phyloP scores from a whole-genome alignment of 2,113 vertebrate genomes.

The Crotalus tigris region DNA sequence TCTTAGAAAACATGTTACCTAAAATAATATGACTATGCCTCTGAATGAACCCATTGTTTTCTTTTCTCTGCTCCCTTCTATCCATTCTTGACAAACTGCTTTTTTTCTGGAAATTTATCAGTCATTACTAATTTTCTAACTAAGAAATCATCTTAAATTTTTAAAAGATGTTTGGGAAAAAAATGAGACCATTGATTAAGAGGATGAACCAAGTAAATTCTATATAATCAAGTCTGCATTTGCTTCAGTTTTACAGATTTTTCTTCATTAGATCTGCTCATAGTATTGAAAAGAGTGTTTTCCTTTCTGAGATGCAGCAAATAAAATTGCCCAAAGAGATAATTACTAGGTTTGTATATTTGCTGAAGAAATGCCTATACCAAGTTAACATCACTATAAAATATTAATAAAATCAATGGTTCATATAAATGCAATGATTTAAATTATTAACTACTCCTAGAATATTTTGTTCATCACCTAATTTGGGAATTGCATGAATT shows the following conservation, averaged over 20 bases:
- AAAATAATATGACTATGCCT: background rate
- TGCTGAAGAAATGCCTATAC: slow-evolving; percentile 8
- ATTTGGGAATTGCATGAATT: slow-evolving; percentile 18
- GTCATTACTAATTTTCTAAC: background rate
- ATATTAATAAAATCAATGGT: slow-evolving; percentile 3
- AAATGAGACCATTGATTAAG: background rate
- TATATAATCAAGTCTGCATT: background rate
- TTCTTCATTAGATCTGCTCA: background rate
- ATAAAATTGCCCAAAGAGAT: slow-evolving; percentile 9
- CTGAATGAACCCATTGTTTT: background rate
- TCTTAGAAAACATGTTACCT: background rate
- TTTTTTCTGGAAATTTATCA: background rate
- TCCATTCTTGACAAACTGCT: background rate
- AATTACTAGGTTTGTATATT: slow-evolving; percentile 17
- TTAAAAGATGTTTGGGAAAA: background rate
- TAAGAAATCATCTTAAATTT: background rate
- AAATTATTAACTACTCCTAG: slow-evolving; percentile 16
- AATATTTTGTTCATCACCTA: background rate
- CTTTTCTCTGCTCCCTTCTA: background rate
- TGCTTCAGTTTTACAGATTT: background rate
- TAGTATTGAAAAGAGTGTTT: background rate
- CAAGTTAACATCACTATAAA: background rate
- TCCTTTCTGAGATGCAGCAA: background rate
- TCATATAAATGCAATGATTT: slow-evolving; percentile 7
- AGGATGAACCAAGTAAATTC: background rate